Evolutionary conservation across 2,113 vertebrate species (phyloP).

Genomic region (Grammomys surdaster): DNA sequence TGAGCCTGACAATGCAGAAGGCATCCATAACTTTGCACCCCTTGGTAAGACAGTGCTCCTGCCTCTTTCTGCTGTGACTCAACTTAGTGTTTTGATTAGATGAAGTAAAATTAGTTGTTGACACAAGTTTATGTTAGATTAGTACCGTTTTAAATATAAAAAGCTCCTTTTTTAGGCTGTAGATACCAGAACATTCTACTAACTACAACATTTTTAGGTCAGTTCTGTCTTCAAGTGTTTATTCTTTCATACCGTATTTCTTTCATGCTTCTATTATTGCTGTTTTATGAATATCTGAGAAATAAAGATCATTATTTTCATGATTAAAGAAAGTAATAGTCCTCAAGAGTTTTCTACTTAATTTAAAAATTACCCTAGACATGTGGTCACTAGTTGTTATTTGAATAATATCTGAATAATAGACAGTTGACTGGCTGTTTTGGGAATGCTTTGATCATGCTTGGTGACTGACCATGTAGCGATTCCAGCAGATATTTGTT

Average conservation of each 20-base stretch:
- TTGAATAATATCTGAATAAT: not conserved
- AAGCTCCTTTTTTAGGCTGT: constrained; percentile 29
- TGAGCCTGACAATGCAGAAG: constrained; percentile 98
- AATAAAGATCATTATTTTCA: constrained; percentile 52
- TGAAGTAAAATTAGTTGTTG: constrained; percentile 45
- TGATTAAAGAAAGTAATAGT: not conserved
- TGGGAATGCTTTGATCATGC: not conserved
- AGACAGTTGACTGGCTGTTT: constrained; percentile 20
- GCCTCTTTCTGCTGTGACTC: not conserved
- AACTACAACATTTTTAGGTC: not conserved
- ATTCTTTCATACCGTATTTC: not conserved
- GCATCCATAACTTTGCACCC: constrained; percentile 99
- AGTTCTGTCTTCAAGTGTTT: constrained; percentile 46
- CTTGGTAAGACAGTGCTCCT: constrained; percentile 89
- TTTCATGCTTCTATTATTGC: constrained; percentile 13
- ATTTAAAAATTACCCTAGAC: constrained; percentile 12
- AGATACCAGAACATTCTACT: not conserved
- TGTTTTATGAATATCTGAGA: constrained; percentile 1
- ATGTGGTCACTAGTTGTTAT: not conserved
- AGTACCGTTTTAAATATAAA: constrained; percentile 29
- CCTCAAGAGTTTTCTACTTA: not conserved
- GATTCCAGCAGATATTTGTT: not conserved
- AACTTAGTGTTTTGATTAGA: not conserved
- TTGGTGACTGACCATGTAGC: not conserved
- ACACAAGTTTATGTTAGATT: not conserved